Evolutionary conservation across 2,797 vertebrate genomes (phyloP).

Genomic region (Diglossa cyanea): DNA sequence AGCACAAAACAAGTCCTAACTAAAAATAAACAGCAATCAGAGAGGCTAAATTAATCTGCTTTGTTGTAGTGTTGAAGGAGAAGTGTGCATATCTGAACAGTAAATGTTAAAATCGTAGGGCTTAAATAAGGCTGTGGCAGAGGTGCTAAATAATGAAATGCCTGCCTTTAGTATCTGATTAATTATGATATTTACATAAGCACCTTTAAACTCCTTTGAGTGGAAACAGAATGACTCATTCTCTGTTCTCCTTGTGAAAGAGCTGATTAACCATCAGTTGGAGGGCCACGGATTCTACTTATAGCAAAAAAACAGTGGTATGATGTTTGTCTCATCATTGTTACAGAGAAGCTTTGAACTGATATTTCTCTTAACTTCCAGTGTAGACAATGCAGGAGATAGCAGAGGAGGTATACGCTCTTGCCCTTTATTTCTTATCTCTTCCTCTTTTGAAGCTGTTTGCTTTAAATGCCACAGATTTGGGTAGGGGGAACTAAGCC

Average conservation of each 20-base stretch:
- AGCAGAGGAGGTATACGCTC: background rate
- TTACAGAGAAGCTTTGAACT: background rate
- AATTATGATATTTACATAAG: slow-evolving; percentile 74
- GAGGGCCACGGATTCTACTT: slow-evolving; percentile 45
- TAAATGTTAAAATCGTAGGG: slow-evolving; percentile 61
- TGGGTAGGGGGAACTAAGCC: slow-evolving; percentile 54
- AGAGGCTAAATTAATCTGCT: slow-evolving; percentile 64
- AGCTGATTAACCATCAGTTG: slow-evolving; percentile 65
- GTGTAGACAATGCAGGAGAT: background rate
- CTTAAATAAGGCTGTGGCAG: slow-evolving; percentile 66
- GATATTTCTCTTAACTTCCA: slow-evolving; percentile 20
- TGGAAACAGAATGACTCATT: slow-evolving; percentile 72
- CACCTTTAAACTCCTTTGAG: slow-evolving; percentile 74
- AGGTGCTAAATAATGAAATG: slow-evolving; percentile 67
- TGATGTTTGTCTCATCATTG: slow-evolving; percentile 1
- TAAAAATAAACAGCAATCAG: slow-evolving; percentile 67
- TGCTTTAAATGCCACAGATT: background rate
- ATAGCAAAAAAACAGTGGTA: background rate
- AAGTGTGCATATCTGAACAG: slow-evolving; percentile 44
- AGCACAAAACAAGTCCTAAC: slow-evolving; percentile 39
- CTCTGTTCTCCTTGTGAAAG: slow-evolving; percentile 67
- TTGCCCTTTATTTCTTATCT: slow-evolving; percentile 1
- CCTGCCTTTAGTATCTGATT: slow-evolving; percentile 67
- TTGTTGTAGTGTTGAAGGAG: slow-evolving; percentile 48
- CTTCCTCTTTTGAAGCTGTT: background rate